A percentile compares a stretch with the other conserved stretches of the same genome.
Conservation (phyloP, 2,888 invertebrate genomes). For the Chloromyia formosa region DNA sequence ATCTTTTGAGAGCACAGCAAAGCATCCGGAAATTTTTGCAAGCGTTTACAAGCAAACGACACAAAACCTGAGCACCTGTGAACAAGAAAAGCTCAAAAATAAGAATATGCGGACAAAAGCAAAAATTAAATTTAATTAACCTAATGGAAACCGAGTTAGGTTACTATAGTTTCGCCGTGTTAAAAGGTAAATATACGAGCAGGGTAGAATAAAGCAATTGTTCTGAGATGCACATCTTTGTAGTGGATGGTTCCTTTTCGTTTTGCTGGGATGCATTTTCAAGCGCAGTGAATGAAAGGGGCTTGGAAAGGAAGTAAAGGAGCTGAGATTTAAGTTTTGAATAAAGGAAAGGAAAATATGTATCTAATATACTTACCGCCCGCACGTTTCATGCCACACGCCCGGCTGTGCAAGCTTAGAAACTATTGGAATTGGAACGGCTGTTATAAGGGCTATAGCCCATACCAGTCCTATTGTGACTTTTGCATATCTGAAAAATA, state of each 20-base stretch:
- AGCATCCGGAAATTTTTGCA: not conserved
- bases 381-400: constrained; percentile 70
- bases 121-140: too few species aligned
- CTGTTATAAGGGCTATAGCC: constrained; percentile 75
- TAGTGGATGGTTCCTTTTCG: not conserved
- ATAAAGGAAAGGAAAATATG: too few species aligned
- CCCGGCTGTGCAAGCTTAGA: constrained; percentile 73
- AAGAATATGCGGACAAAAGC: too few species aligned
- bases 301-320: not conserved
- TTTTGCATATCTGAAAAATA: constrained; percentile 59
- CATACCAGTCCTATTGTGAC: constrained; percentile 62
- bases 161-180: too few species aligned
- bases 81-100: too few species aligned
- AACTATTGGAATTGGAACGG: constrained; percentile 83
- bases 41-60: not conserved
- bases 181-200: too few species aligned
- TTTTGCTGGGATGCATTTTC: not conserved
- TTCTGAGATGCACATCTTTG: not conserved
- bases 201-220: too few species aligned
- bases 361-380: constrained; percentile 68
- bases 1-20: not conserved
- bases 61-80: not conserved
- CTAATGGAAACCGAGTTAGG: too few species aligned
- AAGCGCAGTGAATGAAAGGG: not conserved
- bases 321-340: too few species aligned